Base-by-base conservation (phyloP, 2,113 vertebrate species). In the Shinisaurus crocodilurus region DNA sequence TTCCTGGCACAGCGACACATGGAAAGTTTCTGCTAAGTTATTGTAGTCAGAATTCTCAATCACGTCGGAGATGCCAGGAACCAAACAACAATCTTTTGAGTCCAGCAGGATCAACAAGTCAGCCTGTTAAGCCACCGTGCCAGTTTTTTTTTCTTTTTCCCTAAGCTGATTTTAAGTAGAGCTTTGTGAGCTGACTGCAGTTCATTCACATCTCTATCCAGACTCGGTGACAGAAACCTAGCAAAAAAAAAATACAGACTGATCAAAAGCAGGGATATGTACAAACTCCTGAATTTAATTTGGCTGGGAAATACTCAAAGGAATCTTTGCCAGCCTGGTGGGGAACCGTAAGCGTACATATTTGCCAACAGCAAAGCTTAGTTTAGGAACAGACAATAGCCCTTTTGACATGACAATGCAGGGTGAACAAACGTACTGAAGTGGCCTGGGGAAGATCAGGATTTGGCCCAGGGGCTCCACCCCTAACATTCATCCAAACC, bases 21-120 rank as follows among this genome's bases (percentile, higher is more conserved):
- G 86, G 90, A 91, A 89, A 93, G 77, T 69, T 69, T 91, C 89
- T 87, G 65, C 60, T 88, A 34, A 50, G 32, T 91, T 94, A 45
- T n/a, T 89, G 87, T 88, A 79, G 90, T 84, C 67, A 76, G 80
- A 93, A 92, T 92, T 90, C 89, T 93, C 82, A 85, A 63, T 79
- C 76, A 82, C 40, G 0, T 43, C 48, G 20, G 75, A 75, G 77
- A n/a, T 15, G 37, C 88, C 60, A 88, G 88, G n/a, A 90, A 84
- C 84, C 85, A 93, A 92, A 63, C 89, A 91, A 60, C 50, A 70
- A 32, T 88, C 88, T 90, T 91, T 12, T 85, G 79, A 91, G 70
- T 75, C 8, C 79, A 87, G 87, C 48, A 85, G 57, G 65, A 87
- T 57, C 89, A 89, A 57, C 86, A 94, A 88, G 84, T 90, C 70